These are phyloP conservation scores for Epicampocera succincta DNA, from an alignment of 2,888 invertebrate species.

Conservation along the genomic window DNA sequence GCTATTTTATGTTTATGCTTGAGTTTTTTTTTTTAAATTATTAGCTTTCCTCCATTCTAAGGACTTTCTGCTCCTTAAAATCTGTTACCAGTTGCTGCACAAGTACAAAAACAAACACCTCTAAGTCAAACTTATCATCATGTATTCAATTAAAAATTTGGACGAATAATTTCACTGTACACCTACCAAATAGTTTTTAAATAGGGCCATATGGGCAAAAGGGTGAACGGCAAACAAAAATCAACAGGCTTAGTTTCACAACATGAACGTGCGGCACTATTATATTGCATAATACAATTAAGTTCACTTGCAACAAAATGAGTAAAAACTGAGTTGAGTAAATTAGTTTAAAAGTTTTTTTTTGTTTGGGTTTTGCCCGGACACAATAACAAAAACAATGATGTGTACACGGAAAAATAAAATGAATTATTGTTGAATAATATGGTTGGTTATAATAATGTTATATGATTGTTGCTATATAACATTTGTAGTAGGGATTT, in stretches of 20 bases:
- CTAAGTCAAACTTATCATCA: too few relatives aligned
- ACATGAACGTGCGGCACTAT: constrained; percentile 11
- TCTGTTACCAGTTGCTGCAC: too few relatives aligned
- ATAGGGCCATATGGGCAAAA: not conserved
- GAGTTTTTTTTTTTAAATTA: too few relatives aligned
- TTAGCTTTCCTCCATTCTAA: too few relatives aligned
- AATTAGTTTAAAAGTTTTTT: constrained; percentile 44
- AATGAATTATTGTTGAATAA: too few relatives aligned
- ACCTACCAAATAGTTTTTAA: constrained; percentile 14
- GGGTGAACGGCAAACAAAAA: not conserved
- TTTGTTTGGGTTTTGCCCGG: not conserved
- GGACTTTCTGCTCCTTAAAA: too few relatives aligned
- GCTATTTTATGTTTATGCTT: too few relatives aligned
- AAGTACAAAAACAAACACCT: too few relatives aligned
- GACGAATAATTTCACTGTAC: constrained; percentile 9
- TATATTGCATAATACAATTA: constrained; percentile 34
- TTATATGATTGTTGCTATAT: too few relatives aligned
- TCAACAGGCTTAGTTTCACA: constrained; percentile 17
- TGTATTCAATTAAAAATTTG: not conserved
- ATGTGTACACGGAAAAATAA: not conserved
- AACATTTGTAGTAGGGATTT: too few relatives aligned
- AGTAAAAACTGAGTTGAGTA: constrained; percentile 40
- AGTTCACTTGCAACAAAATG: constrained; percentile 14
- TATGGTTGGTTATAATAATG: too few relatives aligned
- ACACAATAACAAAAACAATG: not conserved